Conservation (phyloP, 2,888 invertebrate species). For the Eueremaeus valkanovi region DNA sequence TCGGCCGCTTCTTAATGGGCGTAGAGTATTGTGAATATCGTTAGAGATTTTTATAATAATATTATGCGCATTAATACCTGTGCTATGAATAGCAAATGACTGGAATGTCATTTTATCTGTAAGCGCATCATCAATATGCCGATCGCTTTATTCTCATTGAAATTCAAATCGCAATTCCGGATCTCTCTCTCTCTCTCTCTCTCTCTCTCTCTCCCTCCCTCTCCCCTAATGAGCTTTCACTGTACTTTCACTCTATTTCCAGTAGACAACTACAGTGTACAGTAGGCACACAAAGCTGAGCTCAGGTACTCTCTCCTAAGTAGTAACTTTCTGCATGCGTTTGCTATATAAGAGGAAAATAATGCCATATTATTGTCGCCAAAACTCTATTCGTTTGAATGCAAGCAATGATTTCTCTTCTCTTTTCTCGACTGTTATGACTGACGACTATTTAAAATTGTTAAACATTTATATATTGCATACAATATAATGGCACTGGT, state of each 20-base stretch:
- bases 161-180: conserved; percentile 19
- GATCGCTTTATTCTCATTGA: conserved; percentile 4
- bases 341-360: no score
- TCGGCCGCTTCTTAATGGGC: background rate
- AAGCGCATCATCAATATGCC: background rate
- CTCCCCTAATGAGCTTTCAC: background rate
- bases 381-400: background rate
- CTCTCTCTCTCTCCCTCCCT: no score
- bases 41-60: background rate
- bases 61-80: background rate
- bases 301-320: no score
- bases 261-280: no score
- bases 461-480: no score
- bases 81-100: background rate
- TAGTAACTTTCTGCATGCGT: no score
- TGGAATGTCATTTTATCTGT: background rate
- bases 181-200: background rate
- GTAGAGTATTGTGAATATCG: background rate
- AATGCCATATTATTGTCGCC: background rate
- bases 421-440: conserved; percentile 12
- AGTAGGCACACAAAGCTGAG: no score
- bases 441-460: background rate
- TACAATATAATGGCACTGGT: background rate
- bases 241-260: background rate
- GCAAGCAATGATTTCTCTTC: no score